phyloP scores from a whole-genome alignment of 2,797 vertebrate genomes.

The Carduelis carduelis region DNA sequence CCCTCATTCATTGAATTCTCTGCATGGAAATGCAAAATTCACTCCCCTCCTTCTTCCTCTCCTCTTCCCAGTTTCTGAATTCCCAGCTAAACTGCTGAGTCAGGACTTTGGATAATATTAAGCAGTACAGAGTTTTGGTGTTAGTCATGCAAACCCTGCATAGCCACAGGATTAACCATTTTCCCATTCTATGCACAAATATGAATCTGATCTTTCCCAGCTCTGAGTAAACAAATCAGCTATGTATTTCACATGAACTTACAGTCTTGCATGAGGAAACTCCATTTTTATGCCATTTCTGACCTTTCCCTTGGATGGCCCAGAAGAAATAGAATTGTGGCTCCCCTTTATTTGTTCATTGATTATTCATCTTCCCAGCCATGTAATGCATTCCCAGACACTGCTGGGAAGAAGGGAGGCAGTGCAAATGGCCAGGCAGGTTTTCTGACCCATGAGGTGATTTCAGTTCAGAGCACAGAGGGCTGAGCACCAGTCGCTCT shows the following conservation, averaged over 20 bases:
- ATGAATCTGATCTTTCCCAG: neutral
- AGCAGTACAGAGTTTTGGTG: neutral
- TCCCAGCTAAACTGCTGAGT: neutral
- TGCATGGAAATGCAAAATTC: slow-evolving; percentile 1
- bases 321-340: neutral
- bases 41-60: neutral
- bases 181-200: neutral
- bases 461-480: neutral
- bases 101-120: neutral
- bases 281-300: neutral
- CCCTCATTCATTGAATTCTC: slow-evolving; percentile 14
- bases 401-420: neutral
- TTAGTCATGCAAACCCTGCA: neutral
- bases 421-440: neutral
- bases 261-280: neutral
- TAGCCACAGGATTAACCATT: neutral
- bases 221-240: neutral
- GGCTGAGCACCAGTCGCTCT: neutral
- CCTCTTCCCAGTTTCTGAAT: neutral
- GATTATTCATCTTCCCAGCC: neutral
- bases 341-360: neutral
- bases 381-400: neutral
- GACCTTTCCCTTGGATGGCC: neutral
- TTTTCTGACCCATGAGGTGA: neutral
- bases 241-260: neutral